Evolutionary conservation across 2,113 vertebrate genomes (phyloP).

Genomic region (Rissa tridactyla): DNA sequence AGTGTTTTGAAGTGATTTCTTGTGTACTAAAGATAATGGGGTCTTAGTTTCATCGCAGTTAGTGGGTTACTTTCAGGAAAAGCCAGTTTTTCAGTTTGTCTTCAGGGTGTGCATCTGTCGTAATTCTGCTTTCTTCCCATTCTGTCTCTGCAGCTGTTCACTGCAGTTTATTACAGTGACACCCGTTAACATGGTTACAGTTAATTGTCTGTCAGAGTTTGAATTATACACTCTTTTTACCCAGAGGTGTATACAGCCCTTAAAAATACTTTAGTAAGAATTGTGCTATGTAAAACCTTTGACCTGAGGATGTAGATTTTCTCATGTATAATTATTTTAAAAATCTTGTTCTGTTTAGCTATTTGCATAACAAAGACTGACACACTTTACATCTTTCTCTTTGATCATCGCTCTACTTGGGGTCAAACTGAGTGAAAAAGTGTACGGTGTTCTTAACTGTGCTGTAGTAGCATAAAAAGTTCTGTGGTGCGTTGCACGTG

Average conservation of each 20-base stretch:
- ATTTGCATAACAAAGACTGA: slow-evolving; percentile 45
- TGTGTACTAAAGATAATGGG: background rate
- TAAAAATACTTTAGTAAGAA: background rate
- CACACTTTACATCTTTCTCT: slow-evolving; percentile 3
- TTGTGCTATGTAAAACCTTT: slow-evolving; percentile 34
- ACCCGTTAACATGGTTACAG: slow-evolving; percentile 32
- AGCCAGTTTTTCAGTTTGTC: slow-evolving; percentile 34
- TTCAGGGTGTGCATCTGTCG: slow-evolving; percentile 33
- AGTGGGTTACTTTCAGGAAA: background rate
- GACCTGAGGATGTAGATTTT: slow-evolving; percentile 24
- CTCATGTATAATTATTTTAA: background rate
- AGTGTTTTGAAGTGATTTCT: background rate
- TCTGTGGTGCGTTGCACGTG: background rate
- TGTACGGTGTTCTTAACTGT: background rate
- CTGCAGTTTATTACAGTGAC: slow-evolving; percentile 30
- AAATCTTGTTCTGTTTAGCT: slow-evolving; percentile 1
- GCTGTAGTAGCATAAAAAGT: background rate
- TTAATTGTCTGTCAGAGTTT: slow-evolving; percentile 57
- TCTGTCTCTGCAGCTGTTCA: slow-evolving; percentile 35
- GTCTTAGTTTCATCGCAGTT: slow-evolving; percentile 3
- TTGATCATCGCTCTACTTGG: background rate
- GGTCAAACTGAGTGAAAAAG: background rate
- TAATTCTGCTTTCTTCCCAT: background rate
- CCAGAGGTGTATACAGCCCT: slow-evolving; percentile 25
- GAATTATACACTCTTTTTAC: slow-evolving; percentile 12